Base-by-base conservation (phyloP, 2,797 vertebrate genomes). In the Lemur catta region DNA sequence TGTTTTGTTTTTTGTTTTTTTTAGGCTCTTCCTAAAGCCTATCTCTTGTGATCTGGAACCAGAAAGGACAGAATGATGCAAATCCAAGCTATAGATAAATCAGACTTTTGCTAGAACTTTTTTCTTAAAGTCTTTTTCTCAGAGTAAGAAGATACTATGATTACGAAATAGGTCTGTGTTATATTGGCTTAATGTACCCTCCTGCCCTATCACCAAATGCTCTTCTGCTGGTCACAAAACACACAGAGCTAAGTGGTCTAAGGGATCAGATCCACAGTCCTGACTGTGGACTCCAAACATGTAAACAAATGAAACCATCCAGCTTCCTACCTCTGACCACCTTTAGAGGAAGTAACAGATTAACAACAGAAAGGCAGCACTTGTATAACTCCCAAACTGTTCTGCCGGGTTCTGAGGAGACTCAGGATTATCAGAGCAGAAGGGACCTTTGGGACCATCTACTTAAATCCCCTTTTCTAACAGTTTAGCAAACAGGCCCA, bases 111-210 rank as follows among this genome's bases (percentile, higher is more conserved):
- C 38, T 46, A 35, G 55, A 38, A 76, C 15, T 48, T 71, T 87
- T 81, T 80, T 35, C 89, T 86, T 88, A 10, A 84, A 91, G 52
- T 90, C 67, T 78, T 80, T 93, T 63, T 92, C 63, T 94, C 48
- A 78, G 59, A 80, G 59, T 84, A 86, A 84, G 50, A 93, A 80
- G 43, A 50, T 61, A 48, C 35, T 65, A 52, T 57, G 67, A 85
- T 48, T 84, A 95, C 13, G 52, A 86, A 79, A 7, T 15, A 57
- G 52, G 61, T 69, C 69, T 93, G 80, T 50, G 28, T 67, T 94
- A 79, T n/a, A 33, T 12, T 82, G 48, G 93, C 46, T 92, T 92
- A 57, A 82, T 55, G 84, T 76, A 82, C 11, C 12, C 15, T 46
- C 48, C 61, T 81, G 52, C 22, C 43, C 52, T 61, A 12, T 82